Evolutionary conservation across 2,888 invertebrate species (phyloP), one percentile per base, ranked within the genome.

Genomic region (Hedya salicella): DNA sequence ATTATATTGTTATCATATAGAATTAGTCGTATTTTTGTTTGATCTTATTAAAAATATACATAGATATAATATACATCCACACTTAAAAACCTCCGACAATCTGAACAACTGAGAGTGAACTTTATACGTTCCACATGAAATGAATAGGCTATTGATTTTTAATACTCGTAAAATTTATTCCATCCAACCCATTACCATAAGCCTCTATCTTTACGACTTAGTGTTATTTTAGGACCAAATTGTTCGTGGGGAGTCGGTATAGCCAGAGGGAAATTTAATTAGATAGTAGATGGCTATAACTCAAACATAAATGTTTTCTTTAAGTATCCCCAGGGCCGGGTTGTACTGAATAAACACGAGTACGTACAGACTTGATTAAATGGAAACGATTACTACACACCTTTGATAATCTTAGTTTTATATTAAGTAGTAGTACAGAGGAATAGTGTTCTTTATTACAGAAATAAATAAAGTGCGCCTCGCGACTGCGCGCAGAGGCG

Each of bases 181-280:
- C 61, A 46, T 68, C 57, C 61, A 46, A 21, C 40, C 57, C 59
- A 68, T 69, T 69, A 65, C 62, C 68, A 65, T 65, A 65, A 68
- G 77, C 73, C 74, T 73, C 72, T 75, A 79, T 78, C 76, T 79
- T 76, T 73, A 70, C 72, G 74, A 73, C 79, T 77, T 76, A 75
- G 60, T 83, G 78, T 85, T 85, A 77, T 83, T 82, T 83, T 84
- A 84, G 82, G 85, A 81, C 78, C 74, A 77, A 66, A 82, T 79
- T 76, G 76, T 73, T 75, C 76, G 71, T 68, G 76, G 76, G 73
- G 76, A 77, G 75, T 74, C 56, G 48, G 49, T 40, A 48, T 42
- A 66, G 70, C 70, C 72, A 70, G 73, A 75, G 73, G 54, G 72
- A 76, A 80, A 78, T 77, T 75, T 75, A 77, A 79, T 79, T 75